Base-by-base conservation (phyloP, 1,140 invertebrate genomes). In the Orchesella cincta region DNA sequence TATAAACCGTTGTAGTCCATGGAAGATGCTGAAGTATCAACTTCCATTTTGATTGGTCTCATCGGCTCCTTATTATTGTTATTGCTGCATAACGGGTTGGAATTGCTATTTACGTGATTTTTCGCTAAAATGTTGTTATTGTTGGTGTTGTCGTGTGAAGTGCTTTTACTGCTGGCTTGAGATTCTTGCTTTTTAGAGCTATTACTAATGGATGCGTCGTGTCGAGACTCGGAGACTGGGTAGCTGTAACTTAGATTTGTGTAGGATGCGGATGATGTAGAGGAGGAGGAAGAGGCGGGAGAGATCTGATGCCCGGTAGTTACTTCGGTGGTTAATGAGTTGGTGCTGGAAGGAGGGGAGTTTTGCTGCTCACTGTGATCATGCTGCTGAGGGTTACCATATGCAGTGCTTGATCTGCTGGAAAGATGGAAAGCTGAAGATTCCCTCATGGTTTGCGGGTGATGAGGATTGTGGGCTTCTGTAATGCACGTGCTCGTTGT, bases 251-350 rank as follows among this genome's bases (percentile, higher is more conserved):
- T 67, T 1, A 67, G 26, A 67, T 67, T 67, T n/a, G 62, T 67
- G 62, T 67, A 67, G 28, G 62, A 67, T 8, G 62, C 29, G 12
- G 52, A 57, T 14, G 52, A 57, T 26, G 52, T 5, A n/a, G 52
- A 57, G 14, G 52, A 57, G 3, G 52, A 26, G 14, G 52, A 67
- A 3, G 62, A 33, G 28, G 62, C 31, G 62, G 62, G 62, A 8
- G 62, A 67, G 14, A 67, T 67, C 31, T 67, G 62, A 67, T 67
- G 62, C 62, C 62, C 62, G 62, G 62, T 67, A 67, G 62, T 67
- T 67, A 67, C 28, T 67, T 67, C 62, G 62, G 62, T 67, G 39
- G 39, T 46, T 8, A 46, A 8, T 16, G 62, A 23, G 31, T 57
- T 57, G 52, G 14, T 57, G 52, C 23, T 57, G 52, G 62, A 67